Percentiles rank a stretch among this genome's conserved stretches.
Conservation (phyloP, 2,797 vertebrate genomes). For the Alcedo atthis region DNA sequence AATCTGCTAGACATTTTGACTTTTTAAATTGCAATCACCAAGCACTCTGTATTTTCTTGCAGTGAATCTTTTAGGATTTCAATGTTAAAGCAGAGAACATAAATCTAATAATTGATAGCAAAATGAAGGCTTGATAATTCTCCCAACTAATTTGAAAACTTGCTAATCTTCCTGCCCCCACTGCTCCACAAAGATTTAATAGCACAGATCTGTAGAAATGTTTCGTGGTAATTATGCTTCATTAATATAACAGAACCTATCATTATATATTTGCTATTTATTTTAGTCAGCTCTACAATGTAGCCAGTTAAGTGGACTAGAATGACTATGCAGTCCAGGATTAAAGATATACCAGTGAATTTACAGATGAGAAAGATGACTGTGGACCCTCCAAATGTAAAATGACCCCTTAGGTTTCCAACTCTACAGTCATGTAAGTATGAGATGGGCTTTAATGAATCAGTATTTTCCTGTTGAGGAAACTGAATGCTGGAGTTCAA, state of each 20-base stretch:
- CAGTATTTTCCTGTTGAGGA: background rate
- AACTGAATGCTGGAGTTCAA: background rate
- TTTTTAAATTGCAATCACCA: background rate
- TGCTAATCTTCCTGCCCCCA: background rate
- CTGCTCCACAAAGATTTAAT: background rate
- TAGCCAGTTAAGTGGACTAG: background rate
- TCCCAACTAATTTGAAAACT: constrained; percentile 7
- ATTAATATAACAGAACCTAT: background rate
- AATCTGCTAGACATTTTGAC: background rate
- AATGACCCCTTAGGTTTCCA: background rate
- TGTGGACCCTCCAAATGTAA: background rate
- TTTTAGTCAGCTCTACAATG: background rate
- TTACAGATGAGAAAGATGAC: background rate
- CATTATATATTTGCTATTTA: background rate
- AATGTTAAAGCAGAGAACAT: background rate
- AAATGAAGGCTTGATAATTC: background rate
- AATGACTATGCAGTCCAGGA: background rate
- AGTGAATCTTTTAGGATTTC: background rate
- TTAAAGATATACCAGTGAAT: background rate
- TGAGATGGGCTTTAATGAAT: background rate
- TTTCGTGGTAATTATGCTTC: background rate
- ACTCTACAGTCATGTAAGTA: background rate
- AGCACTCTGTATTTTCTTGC: background rate
- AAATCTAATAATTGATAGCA: background rate
- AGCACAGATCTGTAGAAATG: background rate